Evolutionary conservation across 2,113 vertebrate genomes (phyloP).

Genomic region (Scolopax mira): DNA sequence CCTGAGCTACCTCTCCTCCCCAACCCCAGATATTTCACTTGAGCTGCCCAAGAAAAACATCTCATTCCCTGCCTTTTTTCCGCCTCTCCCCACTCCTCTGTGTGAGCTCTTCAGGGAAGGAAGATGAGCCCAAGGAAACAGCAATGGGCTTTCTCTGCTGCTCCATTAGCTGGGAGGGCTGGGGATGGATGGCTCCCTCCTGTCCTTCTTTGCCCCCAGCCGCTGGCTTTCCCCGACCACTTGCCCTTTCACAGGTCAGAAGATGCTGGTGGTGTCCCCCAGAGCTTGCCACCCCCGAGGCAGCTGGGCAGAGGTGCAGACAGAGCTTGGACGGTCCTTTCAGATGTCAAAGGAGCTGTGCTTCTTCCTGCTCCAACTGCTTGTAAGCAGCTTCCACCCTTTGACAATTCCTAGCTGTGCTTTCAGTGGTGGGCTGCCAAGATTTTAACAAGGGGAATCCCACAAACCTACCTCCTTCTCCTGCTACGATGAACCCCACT

Average conservation of each 20-base stretch:
- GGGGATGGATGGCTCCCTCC: neutral
- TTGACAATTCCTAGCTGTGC: neutral
- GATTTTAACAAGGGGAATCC: conserved; percentile 6
- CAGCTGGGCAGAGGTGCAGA: neutral
- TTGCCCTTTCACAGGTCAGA: neutral
- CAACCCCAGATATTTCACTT: neutral
- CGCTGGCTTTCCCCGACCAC: neutral
- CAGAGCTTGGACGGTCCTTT: neutral
- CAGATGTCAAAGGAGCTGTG: neutral
- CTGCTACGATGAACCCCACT: neutral
- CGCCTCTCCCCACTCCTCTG: accelerated
- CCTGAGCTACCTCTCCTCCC: neutral
- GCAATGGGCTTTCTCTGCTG: neutral
- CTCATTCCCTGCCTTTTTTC: neutral
- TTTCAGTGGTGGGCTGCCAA: conserved; percentile 46
- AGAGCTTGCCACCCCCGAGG: neutral
- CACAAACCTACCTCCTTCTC: conserved; percentile 11
- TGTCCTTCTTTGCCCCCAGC: neutral
- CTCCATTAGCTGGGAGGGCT: neutral
- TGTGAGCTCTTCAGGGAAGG: too few relatives aligned
- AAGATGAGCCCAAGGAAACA: neutral
- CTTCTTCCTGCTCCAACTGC: neutral
- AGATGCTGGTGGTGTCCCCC: neutral
- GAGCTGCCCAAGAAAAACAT: neutral
- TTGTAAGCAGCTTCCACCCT: conserved; percentile 1